Conservation (phyloP, 2,888 invertebrate species). For the Lasioglossum zephyrum region DNA sequence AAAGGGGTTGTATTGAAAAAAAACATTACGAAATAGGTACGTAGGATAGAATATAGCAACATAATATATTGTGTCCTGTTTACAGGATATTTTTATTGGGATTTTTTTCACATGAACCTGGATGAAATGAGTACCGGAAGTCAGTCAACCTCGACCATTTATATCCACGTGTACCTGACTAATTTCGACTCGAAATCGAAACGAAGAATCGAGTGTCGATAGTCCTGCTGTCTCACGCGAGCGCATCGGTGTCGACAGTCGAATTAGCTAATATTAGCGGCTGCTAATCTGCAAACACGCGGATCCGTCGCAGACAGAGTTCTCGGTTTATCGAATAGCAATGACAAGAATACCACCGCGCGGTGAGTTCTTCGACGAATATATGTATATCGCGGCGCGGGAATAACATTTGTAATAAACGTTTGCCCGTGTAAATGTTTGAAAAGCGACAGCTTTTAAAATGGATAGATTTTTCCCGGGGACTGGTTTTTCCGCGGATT, state of each 20-base stretch:
- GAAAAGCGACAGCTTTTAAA: conserved; percentile 3
- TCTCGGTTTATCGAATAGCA: not conserved
- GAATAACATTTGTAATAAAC: not conserved
- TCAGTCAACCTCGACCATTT: no score
- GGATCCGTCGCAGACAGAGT: not conserved
- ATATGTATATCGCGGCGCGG: not conserved
- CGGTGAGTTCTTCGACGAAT: not conserved
- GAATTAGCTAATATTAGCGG: conserved; percentile 45
- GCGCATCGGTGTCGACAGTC: conserved; percentile 14
- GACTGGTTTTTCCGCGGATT: not conserved
- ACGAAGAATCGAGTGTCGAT: not conserved
- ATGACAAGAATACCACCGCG: not conserved
- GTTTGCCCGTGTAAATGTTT: not conserved
- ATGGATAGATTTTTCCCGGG: conserved; percentile 1
- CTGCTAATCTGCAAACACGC: conserved; percentile 33
- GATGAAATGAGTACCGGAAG: no score
- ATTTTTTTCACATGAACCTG: not conserved
- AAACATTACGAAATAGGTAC: no score
- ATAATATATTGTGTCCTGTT: no score
- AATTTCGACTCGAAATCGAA: not conserved
- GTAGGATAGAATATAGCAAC: no score
- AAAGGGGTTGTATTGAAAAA: no score
- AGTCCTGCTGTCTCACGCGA: not conserved
- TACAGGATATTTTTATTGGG: no score
- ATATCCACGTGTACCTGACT: not conserved